Percentiles rank a stretch among this genome's conserved stretches.
Evolutionary conservation across 2,888 invertebrate genomes (phyloP).

Genomic region (Drosophila fulvimacula): DNA sequence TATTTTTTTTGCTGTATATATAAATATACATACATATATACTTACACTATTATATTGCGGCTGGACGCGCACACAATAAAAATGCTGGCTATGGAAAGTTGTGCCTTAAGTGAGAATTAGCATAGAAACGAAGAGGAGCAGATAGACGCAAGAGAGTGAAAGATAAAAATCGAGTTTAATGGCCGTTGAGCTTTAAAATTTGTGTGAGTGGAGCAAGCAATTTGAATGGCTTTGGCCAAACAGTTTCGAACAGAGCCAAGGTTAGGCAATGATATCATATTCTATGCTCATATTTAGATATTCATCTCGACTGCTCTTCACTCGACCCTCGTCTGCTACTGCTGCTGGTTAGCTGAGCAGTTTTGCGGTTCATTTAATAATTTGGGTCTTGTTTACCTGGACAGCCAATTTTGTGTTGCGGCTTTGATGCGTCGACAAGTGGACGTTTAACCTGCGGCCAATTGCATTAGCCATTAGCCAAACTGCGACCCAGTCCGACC

Average conservation of each 20-base stretch:
- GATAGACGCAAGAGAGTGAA: background rate
- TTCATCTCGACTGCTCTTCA: constrained; percentile 39
- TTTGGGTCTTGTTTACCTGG: constrained; percentile 74
- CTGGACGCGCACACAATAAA: constrained; percentile 55
- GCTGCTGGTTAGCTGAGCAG: constrained; percentile 66
- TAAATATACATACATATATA: background rate
- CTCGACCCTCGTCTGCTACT: constrained; percentile 1
- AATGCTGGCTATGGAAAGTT: constrained; percentile 55
- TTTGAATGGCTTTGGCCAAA: constrained; percentile 16
- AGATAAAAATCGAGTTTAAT: constrained; percentile 48
- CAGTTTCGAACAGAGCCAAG: constrained; percentile 32
- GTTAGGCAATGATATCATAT: constrained; percentile 28
- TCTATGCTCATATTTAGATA: constrained; percentile 58
- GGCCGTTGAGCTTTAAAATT: constrained; percentile 31
- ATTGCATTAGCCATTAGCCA: constrained; percentile 62
- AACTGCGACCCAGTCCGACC: constrained; percentile 12
- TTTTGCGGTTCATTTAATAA: constrained; percentile 80
- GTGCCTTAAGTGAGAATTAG: constrained; percentile 52
- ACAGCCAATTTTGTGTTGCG: constrained; percentile 43
- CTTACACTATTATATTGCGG: constrained; percentile 36
- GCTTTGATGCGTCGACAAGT: constrained; percentile 46
- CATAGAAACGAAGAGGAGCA: constrained; percentile 22
- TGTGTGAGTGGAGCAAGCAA: constrained; percentile 15
- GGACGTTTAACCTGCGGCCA: constrained; percentile 65
- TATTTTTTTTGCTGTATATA: background rate